Percentiles rank a stretch among this genome's conserved stretches.
Conservation (phyloP, 2,797 vertebrate species). For the Novumbra hubbsi region DNA sequence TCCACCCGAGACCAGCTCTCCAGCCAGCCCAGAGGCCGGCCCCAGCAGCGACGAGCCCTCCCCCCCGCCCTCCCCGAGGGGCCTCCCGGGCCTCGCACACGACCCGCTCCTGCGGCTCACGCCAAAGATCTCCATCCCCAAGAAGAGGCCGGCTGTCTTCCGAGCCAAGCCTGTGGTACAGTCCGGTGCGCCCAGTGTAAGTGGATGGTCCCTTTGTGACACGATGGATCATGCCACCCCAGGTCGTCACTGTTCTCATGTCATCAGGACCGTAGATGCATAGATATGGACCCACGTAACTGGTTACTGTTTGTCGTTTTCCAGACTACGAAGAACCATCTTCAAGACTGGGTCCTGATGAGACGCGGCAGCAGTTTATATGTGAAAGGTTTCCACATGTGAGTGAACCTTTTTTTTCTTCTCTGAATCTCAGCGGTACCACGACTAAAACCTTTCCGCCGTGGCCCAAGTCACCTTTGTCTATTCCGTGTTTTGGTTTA, state of each 20-base stretch:
- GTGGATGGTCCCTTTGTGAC: constrained; percentile 23
- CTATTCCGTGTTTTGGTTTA: no score
- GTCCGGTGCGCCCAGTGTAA: constrained; percentile 52
- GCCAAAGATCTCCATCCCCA: constrained; percentile 67
- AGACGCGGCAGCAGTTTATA: constrained; percentile 56
- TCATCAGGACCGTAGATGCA: neutral
- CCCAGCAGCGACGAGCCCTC: neutral
- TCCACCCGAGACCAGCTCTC: neutral
- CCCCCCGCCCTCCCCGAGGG: neutral
- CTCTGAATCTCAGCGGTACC: neutral
- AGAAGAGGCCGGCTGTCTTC: constrained; percentile 44
- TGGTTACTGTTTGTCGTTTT: constrained; percentile 19
- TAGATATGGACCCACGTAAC: neutral
- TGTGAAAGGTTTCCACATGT: constrained; percentile 71
- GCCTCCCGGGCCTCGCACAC: constrained; percentile 40
- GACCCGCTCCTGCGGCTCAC: constrained; percentile 63
- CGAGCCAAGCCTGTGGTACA: constrained; percentile 38
- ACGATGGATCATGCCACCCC: no score
- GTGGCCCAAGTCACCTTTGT: no score
- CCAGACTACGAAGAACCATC: constrained; percentile 63
- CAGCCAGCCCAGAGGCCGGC: constrained; percentile 7
- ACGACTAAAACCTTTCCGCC: neutral
- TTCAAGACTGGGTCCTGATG: constrained; percentile 68
- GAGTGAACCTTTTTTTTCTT: constrained; percentile 22
- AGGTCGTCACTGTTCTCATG: neutral